Conservation (phyloP, 2,113 vertebrate species). For the Vicugna pacos region DNA sequence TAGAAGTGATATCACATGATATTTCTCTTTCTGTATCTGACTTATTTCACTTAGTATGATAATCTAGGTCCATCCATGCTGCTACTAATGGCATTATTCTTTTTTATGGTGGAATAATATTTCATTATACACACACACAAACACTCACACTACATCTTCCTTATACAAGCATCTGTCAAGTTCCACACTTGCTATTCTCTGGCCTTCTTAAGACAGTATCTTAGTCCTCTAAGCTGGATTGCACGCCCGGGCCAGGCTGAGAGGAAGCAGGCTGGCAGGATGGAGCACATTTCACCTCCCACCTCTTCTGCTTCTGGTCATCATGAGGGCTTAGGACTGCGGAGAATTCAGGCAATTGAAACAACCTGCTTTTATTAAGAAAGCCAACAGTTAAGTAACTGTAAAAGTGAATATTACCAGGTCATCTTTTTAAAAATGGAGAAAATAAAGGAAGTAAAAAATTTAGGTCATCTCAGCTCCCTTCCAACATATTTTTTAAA, state of each 20-base stretch:
- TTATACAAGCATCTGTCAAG: neutral
- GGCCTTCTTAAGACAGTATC: neutral
- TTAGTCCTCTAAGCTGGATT: neutral
- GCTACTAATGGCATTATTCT: neutral
- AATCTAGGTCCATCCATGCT: too few species aligned
- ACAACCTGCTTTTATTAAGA: neutral
- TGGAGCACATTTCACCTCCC: neutral
- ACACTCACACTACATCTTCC: neutral
- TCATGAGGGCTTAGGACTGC: accelerated
- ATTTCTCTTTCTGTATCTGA: neutral
- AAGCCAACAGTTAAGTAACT: neutral
- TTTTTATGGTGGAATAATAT: neutral
- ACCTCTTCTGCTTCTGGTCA: neutral
- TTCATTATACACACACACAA: neutral
- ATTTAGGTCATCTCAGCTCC: neutral
- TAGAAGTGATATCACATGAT: neutral
- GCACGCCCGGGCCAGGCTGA: neutral
- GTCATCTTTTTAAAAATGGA: neutral
- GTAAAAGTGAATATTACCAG: neutral
- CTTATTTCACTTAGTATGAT: neutral
- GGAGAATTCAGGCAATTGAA: neutral
- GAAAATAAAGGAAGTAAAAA: neutral
- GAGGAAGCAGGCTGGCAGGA: too few species aligned
- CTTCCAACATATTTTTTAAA: neutral
- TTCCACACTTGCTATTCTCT: neutral